Percentiles rank a stretch among this genome's conserved stretches.
These are phyloP conservation scores for Rattus rattus DNA, from an alignment of 2,113 vertebrate genomes.

Conservation along the genomic window DNA sequence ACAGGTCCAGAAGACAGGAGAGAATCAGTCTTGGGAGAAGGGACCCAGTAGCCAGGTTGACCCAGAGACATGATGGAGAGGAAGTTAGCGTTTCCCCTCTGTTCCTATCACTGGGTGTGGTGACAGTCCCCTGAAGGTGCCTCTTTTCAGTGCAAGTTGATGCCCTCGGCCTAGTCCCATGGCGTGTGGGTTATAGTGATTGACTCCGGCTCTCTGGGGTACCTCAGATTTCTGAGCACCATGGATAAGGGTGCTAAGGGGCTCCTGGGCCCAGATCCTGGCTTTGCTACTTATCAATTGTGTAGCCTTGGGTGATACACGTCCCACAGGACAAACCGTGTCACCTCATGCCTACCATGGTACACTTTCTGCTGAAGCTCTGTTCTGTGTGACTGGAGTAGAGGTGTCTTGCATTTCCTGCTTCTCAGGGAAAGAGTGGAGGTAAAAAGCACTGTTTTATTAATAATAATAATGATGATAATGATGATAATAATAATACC, in stretches of 20 bases:
- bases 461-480: neutral
- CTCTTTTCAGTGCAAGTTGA: neutral
- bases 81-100: too few species aligned
- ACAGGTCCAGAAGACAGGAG: neutral
- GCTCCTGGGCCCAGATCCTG: neutral
- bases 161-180: neutral
- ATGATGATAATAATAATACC: too few species aligned
- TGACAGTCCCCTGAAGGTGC: rapidly evolving
- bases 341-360: rapidly evolving
- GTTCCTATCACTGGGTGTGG: rapidly evolving
- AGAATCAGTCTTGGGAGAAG: neutral
- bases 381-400: rapidly evolving
- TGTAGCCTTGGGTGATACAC: rapidly evolving
- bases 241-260: neutral
- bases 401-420: neutral
- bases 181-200: neutral
- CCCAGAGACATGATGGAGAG: neutral
- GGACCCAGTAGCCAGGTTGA: neutral
- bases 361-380: rapidly evolving
- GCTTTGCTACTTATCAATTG: neutral
- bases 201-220: neutral
- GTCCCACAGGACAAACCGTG: rapidly evolving
- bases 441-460: neutral
- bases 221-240: neutral
- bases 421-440: neutral